These are phyloP conservation scores for Megaceryle torquata DNA, from an alignment of 2,113 vertebrate genomes.

Conservation along the genomic window DNA sequence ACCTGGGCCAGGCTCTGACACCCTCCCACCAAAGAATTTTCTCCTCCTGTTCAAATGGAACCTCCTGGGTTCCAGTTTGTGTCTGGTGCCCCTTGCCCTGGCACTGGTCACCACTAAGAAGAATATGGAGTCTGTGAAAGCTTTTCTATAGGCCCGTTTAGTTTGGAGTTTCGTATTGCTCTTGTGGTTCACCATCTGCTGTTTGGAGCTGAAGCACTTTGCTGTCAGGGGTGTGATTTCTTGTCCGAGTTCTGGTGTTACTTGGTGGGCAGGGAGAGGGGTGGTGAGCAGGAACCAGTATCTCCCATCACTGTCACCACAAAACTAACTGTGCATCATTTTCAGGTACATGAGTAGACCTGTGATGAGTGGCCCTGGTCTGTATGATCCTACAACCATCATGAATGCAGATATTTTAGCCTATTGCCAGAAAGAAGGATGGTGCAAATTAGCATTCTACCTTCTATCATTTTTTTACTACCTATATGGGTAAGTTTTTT, in stretches of 20 bases:
- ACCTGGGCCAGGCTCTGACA: background rate
- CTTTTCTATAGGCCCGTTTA: fast-evolving
- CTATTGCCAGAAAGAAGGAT: slow-evolving; percentile 99
- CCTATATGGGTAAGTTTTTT: slow-evolving; percentile 89
- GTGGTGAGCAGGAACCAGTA: background rate
- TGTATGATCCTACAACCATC: slow-evolving; percentile 98
- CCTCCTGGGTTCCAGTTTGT: background rate
- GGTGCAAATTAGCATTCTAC: slow-evolving; percentile 99
- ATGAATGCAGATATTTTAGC: slow-evolving; percentile 99
- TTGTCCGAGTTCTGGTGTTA: background rate
- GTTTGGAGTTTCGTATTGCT: background rate
- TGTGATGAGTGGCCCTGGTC: slow-evolving; percentile 95
- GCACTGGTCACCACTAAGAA: background rate
- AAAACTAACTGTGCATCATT: slow-evolving; percentile 14
- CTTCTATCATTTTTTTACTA: slow-evolving; percentile 99
- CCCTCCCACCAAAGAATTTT: background rate
- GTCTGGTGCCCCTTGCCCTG: background rate
- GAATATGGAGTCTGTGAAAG: background rate
- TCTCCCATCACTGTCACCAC: background rate
- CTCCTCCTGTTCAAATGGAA: background rate
- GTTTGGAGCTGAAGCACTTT: background rate
- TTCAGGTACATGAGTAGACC: slow-evolving; percentile 94
- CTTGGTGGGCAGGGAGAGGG: background rate
- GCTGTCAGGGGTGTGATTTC: background rate
- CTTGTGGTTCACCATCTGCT: background rate